These are phyloP conservation scores for Barypeithes pellucidus DNA, from an alignment of 2,888 invertebrate species.

Conservation along the genomic window DNA sequence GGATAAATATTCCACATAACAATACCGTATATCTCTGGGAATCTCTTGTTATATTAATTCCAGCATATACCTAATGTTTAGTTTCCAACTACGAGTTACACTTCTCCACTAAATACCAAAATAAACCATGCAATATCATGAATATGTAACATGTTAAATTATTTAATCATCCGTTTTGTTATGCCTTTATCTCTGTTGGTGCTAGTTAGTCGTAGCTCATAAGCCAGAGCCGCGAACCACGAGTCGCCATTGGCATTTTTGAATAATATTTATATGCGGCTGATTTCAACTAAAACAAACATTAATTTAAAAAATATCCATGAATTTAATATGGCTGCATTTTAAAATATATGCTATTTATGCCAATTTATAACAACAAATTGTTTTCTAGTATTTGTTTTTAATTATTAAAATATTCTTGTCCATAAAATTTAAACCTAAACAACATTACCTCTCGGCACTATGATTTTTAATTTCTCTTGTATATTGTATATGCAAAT, in stretches of 20 bases:
- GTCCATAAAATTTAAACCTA: not conserved
- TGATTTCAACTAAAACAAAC: not conserved
- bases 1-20: slow-evolving; percentile 20
- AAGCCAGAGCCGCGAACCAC: not conserved
- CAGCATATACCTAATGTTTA: slow-evolving; percentile 26
- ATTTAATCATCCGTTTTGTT: slow-evolving; percentile 34
- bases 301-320: not conserved
- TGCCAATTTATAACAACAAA: not conserved
- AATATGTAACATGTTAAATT: slow-evolving; percentile 41
- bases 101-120: slow-evolving; percentile 33
- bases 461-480: too few species aligned
- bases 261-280: not conserved
- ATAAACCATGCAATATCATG: slow-evolving; percentile 37
- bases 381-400: not conserved
- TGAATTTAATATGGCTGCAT: not conserved
- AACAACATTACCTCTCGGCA: too few species aligned
- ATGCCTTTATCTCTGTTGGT: slow-evolving; percentile 31
- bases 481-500: too few species aligned
- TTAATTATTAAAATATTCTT: not conserved
- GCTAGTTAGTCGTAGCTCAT: not conserved
- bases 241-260: too few species aligned
- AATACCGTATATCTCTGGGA: slow-evolving; percentile 15
- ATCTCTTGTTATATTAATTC: slow-evolving; percentile 26
- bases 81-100: slow-evolving; percentile 28
- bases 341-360: not conserved